Conservation (phyloP, 2,888 invertebrate species). For the Drosophila mulleri region DNA sequence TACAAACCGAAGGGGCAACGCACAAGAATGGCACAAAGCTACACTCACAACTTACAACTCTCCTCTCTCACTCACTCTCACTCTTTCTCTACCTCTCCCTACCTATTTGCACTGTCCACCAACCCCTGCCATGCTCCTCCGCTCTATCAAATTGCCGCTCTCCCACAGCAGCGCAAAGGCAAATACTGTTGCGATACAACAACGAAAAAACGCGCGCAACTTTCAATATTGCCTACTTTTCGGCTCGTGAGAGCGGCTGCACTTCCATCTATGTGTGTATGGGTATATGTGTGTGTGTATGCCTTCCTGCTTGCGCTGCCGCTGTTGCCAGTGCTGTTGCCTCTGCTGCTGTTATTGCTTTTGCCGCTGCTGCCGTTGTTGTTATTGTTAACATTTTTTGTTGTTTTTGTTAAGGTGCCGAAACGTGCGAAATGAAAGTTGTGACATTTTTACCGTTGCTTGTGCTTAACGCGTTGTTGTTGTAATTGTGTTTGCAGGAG, state of each 20-base stretch:
- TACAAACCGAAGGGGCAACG: background rate
- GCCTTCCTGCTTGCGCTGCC: background rate
- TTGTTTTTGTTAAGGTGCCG: constrained; percentile 48
- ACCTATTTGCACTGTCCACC: background rate
- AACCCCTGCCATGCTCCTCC: background rate
- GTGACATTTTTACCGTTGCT: constrained; percentile 26
- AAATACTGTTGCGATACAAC: constrained; percentile 33
- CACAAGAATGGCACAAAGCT: constrained; percentile 2
- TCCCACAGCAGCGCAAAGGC: constrained; percentile 31
- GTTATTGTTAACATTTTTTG: constrained; percentile 23
- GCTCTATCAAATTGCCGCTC: background rate
- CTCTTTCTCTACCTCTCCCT: background rate
- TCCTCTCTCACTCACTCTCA: background rate
- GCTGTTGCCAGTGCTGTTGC: background rate
- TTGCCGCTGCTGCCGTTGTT: background rate
- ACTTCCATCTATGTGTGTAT: background rate
- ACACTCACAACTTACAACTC: background rate
- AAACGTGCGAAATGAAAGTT: constrained; percentile 13
- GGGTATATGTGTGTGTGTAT: background rate
- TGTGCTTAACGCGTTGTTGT: constrained; percentile 34
- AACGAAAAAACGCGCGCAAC: constrained; percentile 39
- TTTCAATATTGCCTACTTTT: constrained; percentile 35
- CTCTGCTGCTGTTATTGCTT: background rate
- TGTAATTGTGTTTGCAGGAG: constrained; percentile 6
- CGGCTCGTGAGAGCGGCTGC: constrained; percentile 1